phyloP scores from a whole-genome alignment of 2,888 invertebrate genomes.

The Altica lythri region DNA sequence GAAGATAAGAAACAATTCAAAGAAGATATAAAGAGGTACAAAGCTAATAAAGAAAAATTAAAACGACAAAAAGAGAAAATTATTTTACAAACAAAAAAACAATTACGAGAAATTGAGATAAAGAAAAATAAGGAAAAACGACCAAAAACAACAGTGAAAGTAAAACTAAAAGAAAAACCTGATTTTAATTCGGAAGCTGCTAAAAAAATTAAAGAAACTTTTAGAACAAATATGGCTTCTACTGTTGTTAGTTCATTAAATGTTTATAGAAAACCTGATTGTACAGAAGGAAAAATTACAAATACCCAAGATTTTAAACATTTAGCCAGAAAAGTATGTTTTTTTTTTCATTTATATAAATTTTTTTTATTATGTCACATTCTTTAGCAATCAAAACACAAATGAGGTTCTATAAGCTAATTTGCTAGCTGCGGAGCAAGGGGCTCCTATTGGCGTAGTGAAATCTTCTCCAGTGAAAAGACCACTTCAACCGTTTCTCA shows the following conservation, averaged over 20 bases:
- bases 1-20: constrained; percentile 74
- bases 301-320: constrained; percentile 93
- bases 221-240: constrained; percentile 77
- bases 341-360: background rate
- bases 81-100: constrained; percentile 55
- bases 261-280: constrained; percentile 85
- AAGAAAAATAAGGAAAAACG: constrained; percentile 45
- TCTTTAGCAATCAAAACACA: too few relatives aligned
- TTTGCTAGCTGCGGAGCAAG: too few relatives aligned
- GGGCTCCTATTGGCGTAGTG: too few relatives aligned
- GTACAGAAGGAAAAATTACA: constrained; percentile 81
- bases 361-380: too few relatives aligned
- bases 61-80: constrained; percentile 68
- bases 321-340: constrained; percentile 83
- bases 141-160: constrained; percentile 44
- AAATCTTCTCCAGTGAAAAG: too few relatives aligned
- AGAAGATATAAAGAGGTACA: constrained; percentile 74
- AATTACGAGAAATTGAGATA: constrained; percentile 37
- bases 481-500: too few relatives aligned
- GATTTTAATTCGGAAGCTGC: constrained; percentile 61
- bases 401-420: too few relatives aligned
- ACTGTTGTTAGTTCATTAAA: constrained; percentile 87
- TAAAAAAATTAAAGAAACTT: constrained; percentile 81
- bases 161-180: constrained; percentile 52
- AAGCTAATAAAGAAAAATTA: constrained; percentile 79